These are phyloP conservation scores for Macrosiphum euphorbiae DNA, from an alignment of 2,888 invertebrate genomes.

Conservation along the genomic window DNA sequence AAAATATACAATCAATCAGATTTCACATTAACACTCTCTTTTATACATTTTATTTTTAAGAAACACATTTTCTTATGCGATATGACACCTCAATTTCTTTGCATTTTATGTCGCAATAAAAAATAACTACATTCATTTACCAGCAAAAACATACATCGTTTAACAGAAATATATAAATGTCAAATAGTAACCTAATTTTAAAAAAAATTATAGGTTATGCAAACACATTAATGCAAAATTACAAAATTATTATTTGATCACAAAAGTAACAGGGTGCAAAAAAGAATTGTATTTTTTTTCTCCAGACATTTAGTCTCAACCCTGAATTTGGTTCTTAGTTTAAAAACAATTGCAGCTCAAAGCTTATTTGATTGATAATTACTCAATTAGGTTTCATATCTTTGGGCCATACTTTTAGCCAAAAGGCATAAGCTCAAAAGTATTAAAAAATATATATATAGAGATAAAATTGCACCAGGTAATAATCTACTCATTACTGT, in stretches of 20 bases:
- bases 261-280: conserved; percentile 21
- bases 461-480: background rate
- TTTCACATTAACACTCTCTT: background rate
- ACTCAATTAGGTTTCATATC: background rate
- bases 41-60: background rate
- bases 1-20: background rate
- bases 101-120: background rate
- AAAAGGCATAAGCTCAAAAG: background rate
- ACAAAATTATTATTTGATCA: conserved; percentile 38
- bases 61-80: background rate
- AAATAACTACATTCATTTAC: conserved; percentile 11
- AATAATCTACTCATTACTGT: background rate
- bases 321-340: conserved; percentile 47
- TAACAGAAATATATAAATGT: background rate
- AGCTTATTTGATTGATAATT: background rate
- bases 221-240: conserved; percentile 17
- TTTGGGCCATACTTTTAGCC: background rate
- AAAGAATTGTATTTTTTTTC: conserved; percentile 1
- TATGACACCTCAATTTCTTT: background rate
- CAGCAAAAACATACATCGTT: conserved; percentile 24
- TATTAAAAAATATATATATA: background rate
- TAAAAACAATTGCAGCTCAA: conserved; percentile 3
- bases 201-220: conserved; percentile 6
- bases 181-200: conserved; percentile 8
- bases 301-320: background rate